Evolutionary conservation across 2,888 invertebrate species (phyloP).

Genomic region (Drosophila longiperda): DNA sequence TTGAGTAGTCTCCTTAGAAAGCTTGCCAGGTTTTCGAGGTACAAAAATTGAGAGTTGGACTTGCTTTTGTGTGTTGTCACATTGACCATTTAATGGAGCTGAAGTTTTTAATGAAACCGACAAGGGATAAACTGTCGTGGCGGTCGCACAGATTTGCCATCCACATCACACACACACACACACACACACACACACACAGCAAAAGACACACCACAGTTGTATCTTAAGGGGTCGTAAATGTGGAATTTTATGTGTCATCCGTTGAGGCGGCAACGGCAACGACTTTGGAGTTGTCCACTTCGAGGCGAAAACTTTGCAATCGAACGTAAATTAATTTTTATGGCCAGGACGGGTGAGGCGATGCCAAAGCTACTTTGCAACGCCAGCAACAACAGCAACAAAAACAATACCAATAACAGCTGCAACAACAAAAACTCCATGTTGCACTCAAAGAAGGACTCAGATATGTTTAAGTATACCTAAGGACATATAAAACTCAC

Average conservation of each 20-base stretch:
- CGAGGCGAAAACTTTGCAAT: slow-evolving; percentile 70
- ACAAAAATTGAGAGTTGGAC: background rate
- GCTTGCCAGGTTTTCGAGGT: background rate
- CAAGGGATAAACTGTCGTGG: slow-evolving; percentile 41
- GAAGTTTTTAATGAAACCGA: slow-evolving; percentile 48
- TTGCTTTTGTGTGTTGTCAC: background rate
- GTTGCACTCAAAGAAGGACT: slow-evolving; percentile 12
- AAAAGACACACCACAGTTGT: slow-evolving; percentile 16
- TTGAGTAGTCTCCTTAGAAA: background rate
- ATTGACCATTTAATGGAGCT: slow-evolving; percentile 33
- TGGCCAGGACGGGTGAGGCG: slow-evolving; percentile 41
- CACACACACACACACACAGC: slow-evolving; percentile 21
- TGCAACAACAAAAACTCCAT: slow-evolving; percentile 14
- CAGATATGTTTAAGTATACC: slow-evolving; percentile 1
- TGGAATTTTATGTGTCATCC: slow-evolving; percentile 76
- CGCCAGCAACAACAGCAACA: slow-evolving; percentile 16
- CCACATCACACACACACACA: slow-evolving; percentile 35
- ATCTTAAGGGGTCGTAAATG: slow-evolving; percentile 72
- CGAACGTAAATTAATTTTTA: slow-evolving; percentile 79
- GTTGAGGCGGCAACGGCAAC: slow-evolving; percentile 27
- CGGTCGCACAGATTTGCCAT: slow-evolving; percentile 12
- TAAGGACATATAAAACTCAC: background rate
- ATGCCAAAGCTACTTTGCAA: slow-evolving; percentile 33
- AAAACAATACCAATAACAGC: slow-evolving; percentile 7
- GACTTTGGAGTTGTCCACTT: slow-evolving; percentile 25